Conservation (phyloP, 2,888 invertebrate species). For the Lasius fuliginosus region DNA sequence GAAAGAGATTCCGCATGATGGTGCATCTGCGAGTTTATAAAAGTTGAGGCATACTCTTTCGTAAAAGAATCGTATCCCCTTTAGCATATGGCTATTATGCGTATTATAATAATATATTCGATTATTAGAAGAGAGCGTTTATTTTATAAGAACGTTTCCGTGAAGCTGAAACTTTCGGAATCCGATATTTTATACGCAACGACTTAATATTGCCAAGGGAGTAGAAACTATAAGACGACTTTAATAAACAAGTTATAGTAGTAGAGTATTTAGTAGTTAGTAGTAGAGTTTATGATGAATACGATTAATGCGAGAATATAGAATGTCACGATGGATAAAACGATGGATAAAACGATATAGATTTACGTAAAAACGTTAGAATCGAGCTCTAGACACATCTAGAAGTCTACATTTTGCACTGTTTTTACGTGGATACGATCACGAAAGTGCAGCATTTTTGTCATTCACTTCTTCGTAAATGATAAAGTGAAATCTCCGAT, state of each 20-base stretch:
- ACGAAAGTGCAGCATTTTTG: slow-evolving; percentile 38
- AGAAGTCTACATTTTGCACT: slow-evolving; percentile 17
- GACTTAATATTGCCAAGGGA: not conserved
- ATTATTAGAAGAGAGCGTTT: not conserved
- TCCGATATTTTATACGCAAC: slow-evolving; percentile 1
- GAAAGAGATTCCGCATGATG: not conserved
- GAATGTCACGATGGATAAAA: not conserved
- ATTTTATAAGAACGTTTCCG: not conserved
- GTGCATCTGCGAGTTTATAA: not conserved
- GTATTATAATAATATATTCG: not conserved
- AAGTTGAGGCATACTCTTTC: not conserved
- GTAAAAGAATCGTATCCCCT: not conserved
- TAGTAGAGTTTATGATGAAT: slow-evolving; percentile 10
- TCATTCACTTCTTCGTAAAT: slow-evolving; percentile 29
- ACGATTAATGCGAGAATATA: slow-evolving; percentile 21
- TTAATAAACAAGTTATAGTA: slow-evolving; percentile 35
- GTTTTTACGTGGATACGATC: not conserved
- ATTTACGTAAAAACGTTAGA: not conserved
- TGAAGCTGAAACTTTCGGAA: not conserved
- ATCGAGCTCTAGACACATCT: slow-evolving; percentile 13
- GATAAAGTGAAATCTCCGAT: slow-evolving; percentile 43
- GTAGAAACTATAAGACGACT: slow-evolving; percentile 1
- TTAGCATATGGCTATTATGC: not conserved
- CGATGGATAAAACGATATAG: not conserved
- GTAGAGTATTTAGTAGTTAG: slow-evolving; percentile 30